These are phyloP conservation scores for Montipora sp. DNA, from an alignment of 64 coral and sea anemone species.

Conservation along the genomic window DNA sequence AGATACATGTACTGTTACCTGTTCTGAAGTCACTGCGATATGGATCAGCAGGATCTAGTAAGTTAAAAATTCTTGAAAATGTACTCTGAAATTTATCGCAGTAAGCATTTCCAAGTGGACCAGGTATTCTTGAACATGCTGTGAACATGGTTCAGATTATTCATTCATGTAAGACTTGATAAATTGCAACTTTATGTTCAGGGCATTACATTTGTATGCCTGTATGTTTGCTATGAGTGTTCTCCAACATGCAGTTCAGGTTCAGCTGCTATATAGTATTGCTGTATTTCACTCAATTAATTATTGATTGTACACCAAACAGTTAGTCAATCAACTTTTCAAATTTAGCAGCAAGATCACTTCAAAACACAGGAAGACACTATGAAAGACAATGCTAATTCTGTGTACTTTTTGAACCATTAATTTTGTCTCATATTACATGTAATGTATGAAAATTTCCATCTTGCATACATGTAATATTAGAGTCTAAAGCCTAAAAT, in stretches of 20 bases:
- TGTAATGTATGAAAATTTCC: too few species aligned
- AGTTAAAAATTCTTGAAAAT: conserved; percentile 51
- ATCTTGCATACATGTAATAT: too few species aligned
- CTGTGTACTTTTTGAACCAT: too few species aligned
- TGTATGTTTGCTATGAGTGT: not conserved
- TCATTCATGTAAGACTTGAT: not conserved
- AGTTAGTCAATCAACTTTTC: not conserved
- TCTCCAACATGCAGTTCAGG: not conserved
- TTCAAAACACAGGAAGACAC: not conserved
- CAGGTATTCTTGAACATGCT: conserved; percentile 7
- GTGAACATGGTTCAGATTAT: not conserved
- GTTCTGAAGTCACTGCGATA: not conserved
- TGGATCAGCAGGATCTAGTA: conserved; percentile 27
- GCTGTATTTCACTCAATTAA: not conserved
- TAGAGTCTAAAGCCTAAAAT: too few species aligned
- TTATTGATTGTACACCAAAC: conserved; percentile 13
- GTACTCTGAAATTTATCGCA: conserved; percentile 2
- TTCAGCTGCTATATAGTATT: not conserved
- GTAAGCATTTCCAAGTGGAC: not conserved
- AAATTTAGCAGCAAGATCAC: not conserved
- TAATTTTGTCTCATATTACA: too few species aligned
- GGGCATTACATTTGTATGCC: too few species aligned
- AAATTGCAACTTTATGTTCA: too few species aligned
- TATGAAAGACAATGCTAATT: too few species aligned
- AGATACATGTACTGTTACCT: not conserved